Base-by-base conservation (phyloP, 2,888 invertebrate genomes). In the Branchipolynoe longqiensis region DNA sequence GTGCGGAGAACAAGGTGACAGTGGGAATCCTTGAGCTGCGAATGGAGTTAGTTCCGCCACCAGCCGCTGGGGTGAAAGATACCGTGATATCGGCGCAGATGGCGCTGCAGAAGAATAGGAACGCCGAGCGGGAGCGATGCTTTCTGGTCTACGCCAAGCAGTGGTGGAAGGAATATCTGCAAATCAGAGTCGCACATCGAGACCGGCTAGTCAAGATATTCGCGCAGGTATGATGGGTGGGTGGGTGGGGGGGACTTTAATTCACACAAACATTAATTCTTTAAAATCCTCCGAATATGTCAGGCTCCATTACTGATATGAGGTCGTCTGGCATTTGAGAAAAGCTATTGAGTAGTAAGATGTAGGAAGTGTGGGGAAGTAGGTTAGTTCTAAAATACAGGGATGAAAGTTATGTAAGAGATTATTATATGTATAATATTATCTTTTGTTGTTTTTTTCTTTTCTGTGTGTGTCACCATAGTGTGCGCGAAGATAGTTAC, bases 151-250 rank as follows among this genome's bases (percentile, higher is more conserved):
- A 94, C 87, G 93, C 94, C 73, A 93, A 93, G 85, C 93, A 93
- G 87, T 94, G 94, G 94, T 94, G 94, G 94, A 92, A 92, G 86
- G 94, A 94, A 82, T 94, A 91, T 86, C 89, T 93, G 0, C 92
- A 93, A 87, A 93, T 94, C 56, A 84, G 93, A 36, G 90, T 91
- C 12, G 85, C 89, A 18, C 93, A 93, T 84, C 91, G 90, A 62
- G 91, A 93, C 25, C 90, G 94, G 69, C 90, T 93, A 6, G 94
- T 94, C 41, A 94, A 94, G 88, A 93, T 94, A 88, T 94, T 94
- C 91, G 94, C 94, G 73, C 89, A 93, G 93, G 94, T 93, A 86
- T 48, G 48, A 8, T 48, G 8, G 48, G 25, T 41, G 48, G n/a
- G n/a, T 84, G 8, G 22, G 8, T 56, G n/a, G n/a, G n/a, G n/a